Evolutionary conservation across 2,797 vertebrate species (phyloP), one percentile per base, ranked within the genome.

Genomic region (Squalus acanthias): DNA sequence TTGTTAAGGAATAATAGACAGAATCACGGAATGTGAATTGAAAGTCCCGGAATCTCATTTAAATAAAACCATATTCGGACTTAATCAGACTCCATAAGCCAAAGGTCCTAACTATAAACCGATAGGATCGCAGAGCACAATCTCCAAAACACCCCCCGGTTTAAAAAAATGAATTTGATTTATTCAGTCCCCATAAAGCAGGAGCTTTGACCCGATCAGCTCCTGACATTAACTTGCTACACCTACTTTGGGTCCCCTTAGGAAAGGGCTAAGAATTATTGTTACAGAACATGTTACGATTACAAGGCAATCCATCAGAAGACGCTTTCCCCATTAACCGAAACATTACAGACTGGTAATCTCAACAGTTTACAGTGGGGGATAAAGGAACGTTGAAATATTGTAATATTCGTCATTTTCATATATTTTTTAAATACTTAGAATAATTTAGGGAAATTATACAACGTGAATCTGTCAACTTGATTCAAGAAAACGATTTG

Each of bases 181-280:
- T 63, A 63, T 91, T 63, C 24, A 91, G 88, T 33, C 33, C 29
- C 26, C 88, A 63, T 91, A 91, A 89, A 89, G 87, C 57, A 89
- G 39, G 39, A 82, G 79, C 79, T 39, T 60, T 89, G 87, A 89
- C 26, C 57, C 57, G 60, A 67, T 33, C 17, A 93, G 65, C 20
- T 67, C 91, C 91, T 93, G 91, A 93, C 63, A 93, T 67, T 93
- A 69, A 67, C 91, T 93, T 93, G 91, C 91, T 93, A 65, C 91
- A 67, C 91, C n/a, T 29, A 93, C 60, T 65, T 67, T 93, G 65
- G 65, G 91, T 93, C n/a, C 63, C 65, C 91, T 93, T 67, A 69
- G 20, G n/a, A 69, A 93, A 93, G n/a, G 65, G n/a, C n/a, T 46
- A 93, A 93, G 91, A 69, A 93, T 69, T 46, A 67, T 67, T 93